Evolutionary conservation across 2,113 vertebrate species (phyloP).

Genomic region (Ceuthmochares aereus): DNA sequence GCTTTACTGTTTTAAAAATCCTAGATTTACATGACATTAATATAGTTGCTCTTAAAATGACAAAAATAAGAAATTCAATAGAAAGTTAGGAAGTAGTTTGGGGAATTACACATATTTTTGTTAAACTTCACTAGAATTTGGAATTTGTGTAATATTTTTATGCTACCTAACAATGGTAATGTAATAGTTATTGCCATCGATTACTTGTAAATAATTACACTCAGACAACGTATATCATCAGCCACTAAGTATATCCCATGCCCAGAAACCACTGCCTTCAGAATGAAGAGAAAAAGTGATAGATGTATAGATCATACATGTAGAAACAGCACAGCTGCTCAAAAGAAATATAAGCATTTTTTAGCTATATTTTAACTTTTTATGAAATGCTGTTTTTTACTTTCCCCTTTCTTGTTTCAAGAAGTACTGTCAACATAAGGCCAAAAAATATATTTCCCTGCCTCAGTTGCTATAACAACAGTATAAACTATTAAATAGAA

Average conservation of each 20-base stretch:
- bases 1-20: not conserved
- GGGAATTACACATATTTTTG: not conserved
- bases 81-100: not conserved
- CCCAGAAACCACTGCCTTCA: conserved; percentile 5
- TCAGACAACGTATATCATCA: not conserved
- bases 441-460: conserved; percentile 51
- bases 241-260: not conserved
- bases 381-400: conserved; percentile 45
- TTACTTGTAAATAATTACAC: not conserved
- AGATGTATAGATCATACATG: conserved; percentile 1
- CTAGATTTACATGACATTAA: not conserved
- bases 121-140: not conserved
- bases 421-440: not conserved
- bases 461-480: conserved; percentile 28
- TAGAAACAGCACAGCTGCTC: conserved; percentile 27
- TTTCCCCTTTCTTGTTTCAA: conserved; percentile 53
- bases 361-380: conserved; percentile 35
- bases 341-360: conserved; percentile 31
- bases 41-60: not conserved
- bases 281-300: conserved; percentile 17
- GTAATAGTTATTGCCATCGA: not conserved
- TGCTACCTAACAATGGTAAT: not conserved
- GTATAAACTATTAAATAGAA: not conserved
- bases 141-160: not conserved
- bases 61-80: not conserved